Conservation (phyloP, 1,140 invertebrate genomes). For the Drosophila navojoa region DNA sequence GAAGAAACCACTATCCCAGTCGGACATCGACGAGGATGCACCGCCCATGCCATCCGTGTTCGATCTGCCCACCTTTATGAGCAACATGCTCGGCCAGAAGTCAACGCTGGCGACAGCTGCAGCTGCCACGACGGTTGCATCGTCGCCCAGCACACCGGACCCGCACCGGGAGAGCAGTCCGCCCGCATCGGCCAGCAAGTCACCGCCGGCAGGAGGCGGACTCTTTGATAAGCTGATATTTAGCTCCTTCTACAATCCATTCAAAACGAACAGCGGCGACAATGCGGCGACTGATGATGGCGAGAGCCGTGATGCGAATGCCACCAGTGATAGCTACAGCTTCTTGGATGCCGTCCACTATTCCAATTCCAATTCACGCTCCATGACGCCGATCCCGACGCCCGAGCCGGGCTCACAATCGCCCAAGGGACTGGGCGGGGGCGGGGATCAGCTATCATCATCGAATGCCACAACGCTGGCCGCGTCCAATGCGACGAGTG, state of each 20-base stretch:
- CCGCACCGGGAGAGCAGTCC: neutral
- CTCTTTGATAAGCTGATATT: slow-evolving; percentile 44
- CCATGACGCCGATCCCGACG: slow-evolving; percentile 63
- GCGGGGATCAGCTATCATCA: neutral
- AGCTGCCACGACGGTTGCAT: neutral
- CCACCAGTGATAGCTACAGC: neutral
- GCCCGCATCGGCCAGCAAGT: neutral
- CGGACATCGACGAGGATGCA: slow-evolving; percentile 13
- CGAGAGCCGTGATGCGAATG: neutral
- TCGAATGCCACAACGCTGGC: neutral
- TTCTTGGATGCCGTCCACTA: slow-evolving; percentile 22
- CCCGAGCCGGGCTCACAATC: slow-evolving; percentile 69
- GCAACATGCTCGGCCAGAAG: slow-evolving; percentile 55
- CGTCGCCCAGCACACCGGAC: neutral
- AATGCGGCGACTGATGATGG: neutral
- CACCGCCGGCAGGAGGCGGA: neutral
- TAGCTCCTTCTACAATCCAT: slow-evolving; percentile 64
- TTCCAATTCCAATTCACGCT: slow-evolving; percentile 67
- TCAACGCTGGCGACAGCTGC: neutral
- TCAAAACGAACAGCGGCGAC: slow-evolving; percentile 56
- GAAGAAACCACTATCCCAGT: neutral
- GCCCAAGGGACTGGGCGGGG: slow-evolving; percentile 22
- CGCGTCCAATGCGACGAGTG: neutral
- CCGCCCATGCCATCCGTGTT: slow-evolving; percentile 62
- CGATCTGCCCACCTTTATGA: slow-evolving; percentile 70